Conservation (phyloP, 2,113 vertebrate genomes). For the Hypomesus transpacificus region DNA sequence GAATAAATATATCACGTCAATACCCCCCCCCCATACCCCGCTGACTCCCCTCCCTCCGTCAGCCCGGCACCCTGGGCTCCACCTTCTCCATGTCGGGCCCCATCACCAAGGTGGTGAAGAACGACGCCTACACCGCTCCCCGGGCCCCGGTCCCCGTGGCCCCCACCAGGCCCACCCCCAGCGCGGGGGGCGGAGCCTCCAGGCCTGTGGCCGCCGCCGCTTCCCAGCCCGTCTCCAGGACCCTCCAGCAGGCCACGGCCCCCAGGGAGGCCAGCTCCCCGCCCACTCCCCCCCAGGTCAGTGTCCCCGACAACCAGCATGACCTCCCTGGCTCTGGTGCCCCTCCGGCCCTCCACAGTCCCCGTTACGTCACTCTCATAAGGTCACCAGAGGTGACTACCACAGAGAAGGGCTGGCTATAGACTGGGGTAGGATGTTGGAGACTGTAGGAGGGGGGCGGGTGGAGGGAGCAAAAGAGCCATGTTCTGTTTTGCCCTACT, state of each 20-base stretch:
- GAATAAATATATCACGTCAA: neutral
- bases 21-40: neutral
- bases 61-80: conserved; percentile 75
- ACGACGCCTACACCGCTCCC: conserved; percentile 87
- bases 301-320: conserved; percentile 11
- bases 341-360: neutral
- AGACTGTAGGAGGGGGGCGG: too few species aligned
- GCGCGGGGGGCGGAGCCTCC: conserved; percentile 54
- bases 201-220: conserved; percentile 63
- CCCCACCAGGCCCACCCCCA: conserved; percentile 55
- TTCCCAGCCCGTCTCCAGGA: conserved; percentile 81
- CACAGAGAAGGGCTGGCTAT: neutral
- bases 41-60: conserved; percentile 4
- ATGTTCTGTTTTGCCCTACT: neutral
- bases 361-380: neutral
- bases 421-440: too few species aligned
- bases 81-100: conserved; percentile 81
- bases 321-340: neutral
- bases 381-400: neutral
- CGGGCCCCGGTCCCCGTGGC: conserved; percentile 66
- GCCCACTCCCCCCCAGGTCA: conserved; percentile 70
- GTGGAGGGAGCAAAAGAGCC: too few species aligned
- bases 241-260: conserved; percentile 64
- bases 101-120: conserved; percentile 97
- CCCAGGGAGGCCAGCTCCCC: conserved; percentile 38